phyloP scores from a whole-genome alignment of 2,797 vertebrate species.

The Myripristis jacobus region DNA sequence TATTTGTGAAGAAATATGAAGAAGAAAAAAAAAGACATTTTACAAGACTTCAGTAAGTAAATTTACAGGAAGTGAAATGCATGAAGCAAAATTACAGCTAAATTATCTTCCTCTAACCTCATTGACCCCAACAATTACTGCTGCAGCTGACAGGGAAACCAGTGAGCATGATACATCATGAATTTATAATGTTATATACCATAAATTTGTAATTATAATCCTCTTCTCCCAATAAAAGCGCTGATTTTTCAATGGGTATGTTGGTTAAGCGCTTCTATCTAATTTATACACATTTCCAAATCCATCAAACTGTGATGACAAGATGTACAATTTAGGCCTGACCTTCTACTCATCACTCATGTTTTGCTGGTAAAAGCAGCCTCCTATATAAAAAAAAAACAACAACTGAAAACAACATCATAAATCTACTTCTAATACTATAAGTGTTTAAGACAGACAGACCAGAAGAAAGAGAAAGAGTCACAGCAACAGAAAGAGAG shows the following conservation, averaged over 20 bases:
- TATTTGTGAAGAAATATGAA: slow-evolving; percentile 5
- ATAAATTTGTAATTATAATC: not conserved
- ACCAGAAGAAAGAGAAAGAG: slow-evolving; percentile 15
- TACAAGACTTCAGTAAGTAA: no score
- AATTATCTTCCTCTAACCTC: not conserved
- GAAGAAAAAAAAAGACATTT: not conserved
- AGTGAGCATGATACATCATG: not conserved
- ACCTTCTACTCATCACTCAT: not conserved
- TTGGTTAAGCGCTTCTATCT: not conserved
- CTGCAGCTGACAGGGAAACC: no score
- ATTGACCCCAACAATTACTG: not conserved
- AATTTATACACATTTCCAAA: not conserved
- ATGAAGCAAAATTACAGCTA: not conserved
- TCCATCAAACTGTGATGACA: not conserved
- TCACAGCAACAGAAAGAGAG: not conserved
- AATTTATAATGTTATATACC: not conserved
- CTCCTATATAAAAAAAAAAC: no score
- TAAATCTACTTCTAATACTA: no score
- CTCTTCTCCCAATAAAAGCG: not conserved
- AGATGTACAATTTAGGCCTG: not conserved
- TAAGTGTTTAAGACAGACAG: slow-evolving; percentile 16
- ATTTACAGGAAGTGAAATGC: not conserved
- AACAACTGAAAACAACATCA: not conserved
- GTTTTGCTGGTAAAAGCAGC: no score
- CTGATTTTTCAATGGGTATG: not conserved